Evolutionary conservation across 2,797 vertebrate species (phyloP).

Genomic region (Urophycis tenuis): DNA sequence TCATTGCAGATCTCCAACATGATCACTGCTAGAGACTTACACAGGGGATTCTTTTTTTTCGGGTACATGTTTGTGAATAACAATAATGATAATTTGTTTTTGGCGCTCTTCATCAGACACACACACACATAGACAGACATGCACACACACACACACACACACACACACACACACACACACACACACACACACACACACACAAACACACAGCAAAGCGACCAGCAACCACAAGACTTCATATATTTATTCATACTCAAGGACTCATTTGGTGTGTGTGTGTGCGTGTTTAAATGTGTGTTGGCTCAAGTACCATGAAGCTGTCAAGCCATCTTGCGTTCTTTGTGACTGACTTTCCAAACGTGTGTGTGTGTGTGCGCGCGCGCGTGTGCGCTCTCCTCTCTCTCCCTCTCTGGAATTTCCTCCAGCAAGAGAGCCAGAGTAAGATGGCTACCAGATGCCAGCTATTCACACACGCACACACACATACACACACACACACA

Average conservation of each 20-base stretch:
- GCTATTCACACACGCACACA: constrained; percentile 35
- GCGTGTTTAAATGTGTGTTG: neutral
- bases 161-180: neutral
- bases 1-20: neutral
- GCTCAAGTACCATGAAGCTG: neutral
- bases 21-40: neutral
- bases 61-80: neutral
- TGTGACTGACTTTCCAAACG: neutral
- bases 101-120: neutral
- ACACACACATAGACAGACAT: neutral
- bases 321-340: neutral
- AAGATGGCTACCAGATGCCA: constrained; percentile 76
- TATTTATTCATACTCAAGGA: constrained; percentile 1
- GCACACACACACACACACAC: neutral
- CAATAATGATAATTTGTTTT: neutral
- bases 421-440: constrained; percentile 58
- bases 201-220: neutral
- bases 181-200: neutral
- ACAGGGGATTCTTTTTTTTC: neutral
- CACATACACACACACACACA: constrained; percentile 22
- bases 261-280: neutral
- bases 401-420: constrained; percentile 66
- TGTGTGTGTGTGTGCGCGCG: neutral
- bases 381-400: neutral
- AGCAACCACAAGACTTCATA: neutral